Conservation (phyloP, 2,888 invertebrate genomes). For the Catotricha subobsoleta region DNA sequence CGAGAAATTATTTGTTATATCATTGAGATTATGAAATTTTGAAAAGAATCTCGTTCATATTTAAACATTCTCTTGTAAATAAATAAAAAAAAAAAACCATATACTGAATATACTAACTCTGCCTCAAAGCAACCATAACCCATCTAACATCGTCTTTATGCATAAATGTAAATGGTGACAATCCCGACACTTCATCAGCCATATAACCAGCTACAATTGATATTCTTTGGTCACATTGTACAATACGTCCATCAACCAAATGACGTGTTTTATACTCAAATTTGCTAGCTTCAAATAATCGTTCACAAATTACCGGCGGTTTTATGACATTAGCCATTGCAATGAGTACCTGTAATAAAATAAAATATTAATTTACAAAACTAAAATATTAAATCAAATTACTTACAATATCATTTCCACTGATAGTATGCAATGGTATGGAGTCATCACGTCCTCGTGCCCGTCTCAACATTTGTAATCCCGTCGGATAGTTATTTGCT, state of each 20-base stretch:
- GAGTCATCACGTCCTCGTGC: slow-evolving; percentile 34
- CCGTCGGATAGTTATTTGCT: slow-evolving; percentile 27
- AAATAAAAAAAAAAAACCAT: no score
- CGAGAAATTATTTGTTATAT: no score
- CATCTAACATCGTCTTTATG: slow-evolving; percentile 76
- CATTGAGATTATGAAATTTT: no score
- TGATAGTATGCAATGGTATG: slow-evolving; percentile 32
- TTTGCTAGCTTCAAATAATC: slow-evolving; percentile 43
- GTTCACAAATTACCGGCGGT: slow-evolving; percentile 48
- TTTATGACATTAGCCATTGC: slow-evolving; percentile 56
- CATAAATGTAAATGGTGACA: slow-evolving; percentile 78
- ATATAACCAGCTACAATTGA: slow-evolving; percentile 76
- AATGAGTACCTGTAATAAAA: slow-evolving; percentile 36
- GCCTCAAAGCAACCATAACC: slow-evolving; percentile 70
- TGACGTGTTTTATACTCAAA: slow-evolving; percentile 84
- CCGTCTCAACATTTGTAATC: slow-evolving; percentile 31
- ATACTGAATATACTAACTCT: slow-evolving; percentile 41
- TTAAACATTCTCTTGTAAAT: no score
- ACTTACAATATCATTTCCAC: slow-evolving; percentile 42
- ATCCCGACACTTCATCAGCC: slow-evolving; percentile 74
- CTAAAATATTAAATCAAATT: background rate
- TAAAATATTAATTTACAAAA: background rate
- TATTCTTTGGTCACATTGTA: slow-evolving; percentile 81
- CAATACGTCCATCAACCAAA: slow-evolving; percentile 71
- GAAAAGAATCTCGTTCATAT: no score